Base-by-base conservation (phyloP, 2,888 invertebrate species). In the Labia minor region DNA sequence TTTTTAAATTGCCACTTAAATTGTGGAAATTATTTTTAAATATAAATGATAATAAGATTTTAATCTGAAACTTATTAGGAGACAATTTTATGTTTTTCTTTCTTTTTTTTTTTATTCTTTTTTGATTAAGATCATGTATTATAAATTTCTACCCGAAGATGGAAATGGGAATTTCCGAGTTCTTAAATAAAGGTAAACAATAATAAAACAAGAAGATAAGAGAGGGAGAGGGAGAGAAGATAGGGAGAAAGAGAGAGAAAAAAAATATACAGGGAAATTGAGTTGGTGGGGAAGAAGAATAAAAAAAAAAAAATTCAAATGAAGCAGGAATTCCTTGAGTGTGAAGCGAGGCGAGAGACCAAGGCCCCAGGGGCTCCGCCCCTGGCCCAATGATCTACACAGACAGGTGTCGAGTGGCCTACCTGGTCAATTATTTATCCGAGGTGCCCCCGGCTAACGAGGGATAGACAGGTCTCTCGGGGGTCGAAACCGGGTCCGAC, bases 321-420 rank as follows among this genome's bases (percentile, higher is more conserved):
- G 49, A 49, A 49, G 49, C 6, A 49, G 26, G 26, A 49, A n/a
- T 49, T 49, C 16, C n/a, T 49, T 49, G 14, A 49, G 49, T 14
- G 49, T 49, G 49, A 49, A 49, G 26, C 26, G 26, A 26, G 26
- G 26, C 26, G 26, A 26, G 26, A 26, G 14, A 14, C 49, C 49
- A 14, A 10, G 16, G 49, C 8, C 49, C 16, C 49, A 4, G n/a
- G 49, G 49, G 49, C 6, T 14, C n/a, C 49, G 6, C 8, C 16
- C 49, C 49, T 14, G 6, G n/a, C 8, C 16, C 49, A 49, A 49
- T 49, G 49, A 49, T 49, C 3, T 49, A 49, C 49, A 14, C 14
- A 49, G 49, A 49, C 49, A 49, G 49, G 49, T 49, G 49, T 49
- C 49, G 49, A 49, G 49, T 49, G 49, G 49, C 49, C 49, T 49